Evolutionary conservation across 2,888 invertebrate genomes (phyloP).

Genomic region (Selenia dentaria): DNA sequence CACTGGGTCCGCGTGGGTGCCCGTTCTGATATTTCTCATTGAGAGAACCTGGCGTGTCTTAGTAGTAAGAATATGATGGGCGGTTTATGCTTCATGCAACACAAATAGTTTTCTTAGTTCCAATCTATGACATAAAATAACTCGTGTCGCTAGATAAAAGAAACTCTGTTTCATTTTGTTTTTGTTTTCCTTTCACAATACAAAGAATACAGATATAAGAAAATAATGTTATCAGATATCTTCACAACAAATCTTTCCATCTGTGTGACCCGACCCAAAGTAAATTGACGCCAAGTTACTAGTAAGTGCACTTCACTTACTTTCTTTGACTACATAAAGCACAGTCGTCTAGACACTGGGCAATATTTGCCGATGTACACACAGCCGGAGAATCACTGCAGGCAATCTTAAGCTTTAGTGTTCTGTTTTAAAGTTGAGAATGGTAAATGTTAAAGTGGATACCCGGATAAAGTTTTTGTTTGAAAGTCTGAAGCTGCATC

Average conservation of each 20-base stretch:
- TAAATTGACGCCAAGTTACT: conserved; percentile 5
- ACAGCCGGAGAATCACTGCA: not conserved
- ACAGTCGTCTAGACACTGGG: conserved; percentile 35
- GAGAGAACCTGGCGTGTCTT: too few relatives aligned
- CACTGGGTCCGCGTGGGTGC: too few relatives aligned
- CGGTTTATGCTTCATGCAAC: too few relatives aligned
- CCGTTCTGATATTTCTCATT: too few relatives aligned
- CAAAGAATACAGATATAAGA: not conserved
- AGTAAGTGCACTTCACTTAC: conserved; percentile 25
- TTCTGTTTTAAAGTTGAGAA: not conserved
- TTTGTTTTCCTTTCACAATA: too few relatives aligned
- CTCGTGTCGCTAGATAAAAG: too few relatives aligned
- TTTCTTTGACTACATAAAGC: conserved; percentile 31
- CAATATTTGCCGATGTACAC: conserved; percentile 24
- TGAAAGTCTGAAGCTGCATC: conserved; percentile 21
- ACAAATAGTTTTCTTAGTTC: too few relatives aligned
- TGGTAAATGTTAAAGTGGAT: not conserved
- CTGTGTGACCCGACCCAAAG: conserved; percentile 3
- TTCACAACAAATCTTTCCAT: conserved; percentile 1
- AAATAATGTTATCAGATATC: not conserved
- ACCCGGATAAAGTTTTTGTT: conserved; percentile 22
- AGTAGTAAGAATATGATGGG: too few relatives aligned
- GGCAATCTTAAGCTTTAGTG: not conserved
- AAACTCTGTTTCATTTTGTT: too few relatives aligned
- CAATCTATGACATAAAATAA: too few relatives aligned